Conservation (phyloP, 2,888 invertebrate genomes). For the Polyommatus icarus region DNA sequence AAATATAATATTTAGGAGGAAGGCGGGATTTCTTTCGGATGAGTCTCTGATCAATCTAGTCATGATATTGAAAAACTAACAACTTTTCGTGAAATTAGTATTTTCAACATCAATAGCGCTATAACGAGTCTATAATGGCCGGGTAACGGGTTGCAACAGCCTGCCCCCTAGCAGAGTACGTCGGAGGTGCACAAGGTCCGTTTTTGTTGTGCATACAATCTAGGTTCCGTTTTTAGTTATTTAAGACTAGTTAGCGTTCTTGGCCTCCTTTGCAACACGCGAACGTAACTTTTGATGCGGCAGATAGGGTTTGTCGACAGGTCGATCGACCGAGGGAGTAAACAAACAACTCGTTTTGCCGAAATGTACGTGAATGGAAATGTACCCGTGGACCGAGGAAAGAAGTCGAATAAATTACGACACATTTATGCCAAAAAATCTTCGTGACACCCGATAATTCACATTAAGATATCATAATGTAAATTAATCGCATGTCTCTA, state of each 20-base stretch:
- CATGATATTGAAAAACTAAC: neutral
- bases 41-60: no score
- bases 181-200: slow-evolving; percentile 2
- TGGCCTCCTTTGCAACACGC: slow-evolving; percentile 20
- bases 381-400: neutral
- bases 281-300: slow-evolving; percentile 1
- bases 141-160: neutral
- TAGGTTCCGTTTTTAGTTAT: slow-evolving; percentile 27
- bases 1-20: no score
- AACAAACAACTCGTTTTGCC: neutral
- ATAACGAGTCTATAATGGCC: neutral
- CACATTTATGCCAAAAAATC: neutral
- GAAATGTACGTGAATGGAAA: neutral
- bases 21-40: no score
- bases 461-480: neutral
- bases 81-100: neutral
- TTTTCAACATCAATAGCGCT: neutral
- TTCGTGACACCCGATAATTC: neutral
- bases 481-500: neutral
- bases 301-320: neutral
- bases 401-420: neutral
- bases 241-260: slow-evolving; percentile 25
- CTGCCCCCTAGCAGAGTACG: neutral
- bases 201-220: slow-evolving; percentile 23
- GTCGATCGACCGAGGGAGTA: neutral